Evolutionary conservation across 2,888 invertebrate species (phyloP), one percentile per base, ranked within the genome.

Genomic region (Sphaeridia pumilis): DNA sequence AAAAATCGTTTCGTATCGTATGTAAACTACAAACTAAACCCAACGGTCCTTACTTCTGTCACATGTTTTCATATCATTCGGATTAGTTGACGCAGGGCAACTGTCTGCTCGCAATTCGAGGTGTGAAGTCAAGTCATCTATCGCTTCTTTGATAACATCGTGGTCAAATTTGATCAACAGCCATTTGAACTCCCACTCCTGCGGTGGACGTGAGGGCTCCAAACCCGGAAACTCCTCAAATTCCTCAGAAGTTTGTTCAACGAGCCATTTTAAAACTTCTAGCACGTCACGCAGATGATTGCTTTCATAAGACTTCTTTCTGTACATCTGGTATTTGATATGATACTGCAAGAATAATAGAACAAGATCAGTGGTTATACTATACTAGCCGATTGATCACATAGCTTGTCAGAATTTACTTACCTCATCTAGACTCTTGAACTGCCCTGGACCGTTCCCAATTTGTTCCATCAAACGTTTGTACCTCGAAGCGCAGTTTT

Each of bases 31-130:
- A n/a, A n/a, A n/a, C n/a, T n/a, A n/a, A n/a, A n/a, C n/a, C n/a
- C n/a, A n/a, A n/a, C n/a, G n/a, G n/a, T n/a, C n/a, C 58, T 54
- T 50, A 63, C 61, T 49, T n/a, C 64, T 53, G 27, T 64, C 64
- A 54, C 60, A 62, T 10, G 64, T 64, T 17, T 55, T 45, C 45
- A 55, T 58, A n/a, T n/a, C n/a, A n/a, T n/a, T n/a, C n/a, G n/a
- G n/a, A n/a, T n/a, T n/a, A n/a, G n/a, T n/a, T n/a, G n/a, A n/a
- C n/a, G n/a, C n/a, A n/a, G n/a, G n/a, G n/a, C n/a, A n/a, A n/a
- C n/a, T n/a, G n/a, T n/a, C n/a, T n/a, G n/a, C n/a, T n/a, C n/a
- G n/a, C n/a, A n/a, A n/a, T n/a, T n/a, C n/a, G n/a, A n/a, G n/a
- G n/a, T n/a, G n/a, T n/a, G n/a, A n/a, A n/a, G n/a, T n/a, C n/a